Percentiles rank a stretch among this genome's conserved stretches.
These are phyloP conservation scores for Pterobdella sp. DNA, from an alignment of 2,888 invertebrate species.

Conservation along the genomic window DNA sequence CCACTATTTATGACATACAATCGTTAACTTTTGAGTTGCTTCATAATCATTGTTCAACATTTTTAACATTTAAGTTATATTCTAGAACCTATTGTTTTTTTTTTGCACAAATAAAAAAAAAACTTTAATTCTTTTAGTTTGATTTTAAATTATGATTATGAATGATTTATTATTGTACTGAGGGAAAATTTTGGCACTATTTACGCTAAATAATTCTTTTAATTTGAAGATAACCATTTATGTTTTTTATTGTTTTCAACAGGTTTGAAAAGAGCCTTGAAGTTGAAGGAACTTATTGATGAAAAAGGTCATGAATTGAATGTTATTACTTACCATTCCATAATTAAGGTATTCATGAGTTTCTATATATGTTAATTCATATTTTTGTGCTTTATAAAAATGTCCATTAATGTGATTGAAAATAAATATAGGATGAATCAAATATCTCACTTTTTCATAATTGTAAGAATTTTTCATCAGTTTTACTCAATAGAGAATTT, in stretches of 20 bases:
- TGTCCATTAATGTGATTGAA: neutral
- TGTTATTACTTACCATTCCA: conserved; percentile 70
- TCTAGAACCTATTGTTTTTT: too few relatives aligned
- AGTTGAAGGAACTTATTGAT: conserved; percentile 64
- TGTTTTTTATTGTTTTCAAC: neutral
- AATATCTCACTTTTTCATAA: conserved; percentile 70
- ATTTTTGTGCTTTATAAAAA: neutral
- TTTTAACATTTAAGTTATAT: too few relatives aligned
- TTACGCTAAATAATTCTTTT: neutral
- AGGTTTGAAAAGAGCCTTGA: conserved; percentile 59
- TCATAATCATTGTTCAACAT: too few relatives aligned
- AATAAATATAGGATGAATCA: conserved; percentile 44
- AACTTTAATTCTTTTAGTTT: neutral
- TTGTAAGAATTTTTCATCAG: too few relatives aligned
- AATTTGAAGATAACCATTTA: neutral
- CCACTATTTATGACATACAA: neutral
- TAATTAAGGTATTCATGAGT: conserved; percentile 63
- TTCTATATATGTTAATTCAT: neutral
- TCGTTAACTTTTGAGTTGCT: too few relatives aligned
- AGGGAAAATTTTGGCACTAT: neutral
- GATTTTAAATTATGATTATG: neutral
- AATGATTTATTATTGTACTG: neutral
- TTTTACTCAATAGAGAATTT: too few relatives aligned
- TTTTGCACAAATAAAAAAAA: too few relatives aligned
- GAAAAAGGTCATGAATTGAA: conserved; percentile 63